phyloP scores from a whole-genome alignment of 2,888 invertebrate species.

The Heliconius cydno region DNA sequence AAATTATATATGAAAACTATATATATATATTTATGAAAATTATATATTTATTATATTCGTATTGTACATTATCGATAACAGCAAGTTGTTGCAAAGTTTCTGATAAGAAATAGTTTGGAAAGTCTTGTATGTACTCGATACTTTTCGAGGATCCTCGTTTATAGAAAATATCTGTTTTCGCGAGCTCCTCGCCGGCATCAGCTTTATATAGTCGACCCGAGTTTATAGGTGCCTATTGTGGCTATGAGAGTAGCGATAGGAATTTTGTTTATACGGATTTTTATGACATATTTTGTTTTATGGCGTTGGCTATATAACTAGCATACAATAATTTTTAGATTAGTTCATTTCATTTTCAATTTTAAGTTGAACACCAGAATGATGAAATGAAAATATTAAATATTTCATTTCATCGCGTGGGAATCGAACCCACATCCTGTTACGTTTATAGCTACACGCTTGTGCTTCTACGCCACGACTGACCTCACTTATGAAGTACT shows the following conservation, averaged over 20 bases:
- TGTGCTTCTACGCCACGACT: too few relatives aligned
- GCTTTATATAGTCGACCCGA: slow-evolving; percentile 43
- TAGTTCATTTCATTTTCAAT: too few relatives aligned
- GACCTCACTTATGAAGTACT: neutral
- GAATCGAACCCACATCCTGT: too few relatives aligned
- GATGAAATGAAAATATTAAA: too few relatives aligned
- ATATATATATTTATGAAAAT: too few relatives aligned
- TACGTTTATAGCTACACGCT: too few relatives aligned
- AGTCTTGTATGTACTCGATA: slow-evolving; percentile 13
- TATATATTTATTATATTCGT: neutral
- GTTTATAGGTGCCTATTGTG: slow-evolving; percentile 34
- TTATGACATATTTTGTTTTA: neutral
- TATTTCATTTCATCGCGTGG: too few relatives aligned
- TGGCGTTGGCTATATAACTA: too few relatives aligned
- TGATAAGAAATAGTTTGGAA: slow-evolving; percentile 1
- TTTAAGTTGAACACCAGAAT: too few relatives aligned
- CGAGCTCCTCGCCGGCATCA: slow-evolving; percentile 38
- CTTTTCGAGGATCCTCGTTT: slow-evolving; percentile 23
- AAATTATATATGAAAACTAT: neutral
- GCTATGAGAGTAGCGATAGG: slow-evolving; percentile 16
- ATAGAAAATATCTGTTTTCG: slow-evolving; percentile 39
- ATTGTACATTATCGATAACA: neutral
- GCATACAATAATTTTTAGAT: too few relatives aligned
- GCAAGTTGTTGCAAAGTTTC: slow-evolving; percentile 12
- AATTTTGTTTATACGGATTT: neutral